Evolutionary conservation across 2,113 vertebrate genomes (phyloP), one percentile per base, ranked within the genome.

Genomic region (Noturus placidus): DNA sequence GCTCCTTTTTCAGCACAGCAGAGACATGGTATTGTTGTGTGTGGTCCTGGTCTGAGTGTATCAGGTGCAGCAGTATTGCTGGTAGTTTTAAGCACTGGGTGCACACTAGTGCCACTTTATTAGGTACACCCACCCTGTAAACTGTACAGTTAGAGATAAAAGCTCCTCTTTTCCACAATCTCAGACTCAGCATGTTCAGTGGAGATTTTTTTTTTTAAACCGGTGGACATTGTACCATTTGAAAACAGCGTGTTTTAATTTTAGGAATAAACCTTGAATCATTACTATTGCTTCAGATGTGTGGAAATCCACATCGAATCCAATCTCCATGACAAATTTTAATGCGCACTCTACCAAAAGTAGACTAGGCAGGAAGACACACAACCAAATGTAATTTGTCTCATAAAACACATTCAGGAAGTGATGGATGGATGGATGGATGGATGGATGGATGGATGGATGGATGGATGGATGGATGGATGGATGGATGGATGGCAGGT

Each of bases 1-100:
- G 81, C 78, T 80, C 52, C 27, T 57, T 22, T 80, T 8, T 33
- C 52, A 80, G 52, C 57, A 82, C 81, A 82, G 35, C 57, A 65
- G 81, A 25, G 33, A 42, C 57, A 65, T 82, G 35, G 4, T 59
- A 35, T 20, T 9, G 8, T 33, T 82, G 80, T 82, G 81, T 63
- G 81, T 82, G 81, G 81, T 82, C 81, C 59, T 61, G 56, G 80
- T 15, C 25, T 1, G 22, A 63, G 5, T 15, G 2, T 8, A 65
- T 82, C 35, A 42, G 57, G 5, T 35, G 4, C 22, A 46, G 33
- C 56, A 59, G 54, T 59, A 8, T 50, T 79, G 17, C 15, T 77
- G 22, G 2, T 20, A 56, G 52, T 57, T 8, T 33, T 57, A 57
- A 50, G n/a, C 9, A 11, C 54, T 33, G 1, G 6, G 27, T 79